Percentiles rank a stretch among this genome's conserved stretches.
Conservation (phyloP, 2,113 vertebrate genomes). For the Heteronetta atricapilla region DNA sequence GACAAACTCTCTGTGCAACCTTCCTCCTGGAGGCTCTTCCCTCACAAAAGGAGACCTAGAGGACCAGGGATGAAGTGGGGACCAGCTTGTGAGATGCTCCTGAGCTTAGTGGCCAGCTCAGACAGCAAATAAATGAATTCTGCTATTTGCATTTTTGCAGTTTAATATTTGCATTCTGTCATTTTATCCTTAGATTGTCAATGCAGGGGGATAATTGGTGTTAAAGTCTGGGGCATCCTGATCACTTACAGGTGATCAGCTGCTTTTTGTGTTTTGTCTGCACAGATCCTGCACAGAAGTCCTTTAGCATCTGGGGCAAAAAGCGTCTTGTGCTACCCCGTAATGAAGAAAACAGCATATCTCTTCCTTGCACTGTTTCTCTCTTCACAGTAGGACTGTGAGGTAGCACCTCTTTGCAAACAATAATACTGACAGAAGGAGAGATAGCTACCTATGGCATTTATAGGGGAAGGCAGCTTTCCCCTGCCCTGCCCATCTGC, state of each 20-base stretch:
- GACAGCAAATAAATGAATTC: neutral
- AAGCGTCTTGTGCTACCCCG: neutral
- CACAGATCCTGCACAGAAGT: neutral
- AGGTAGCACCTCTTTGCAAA: neutral
- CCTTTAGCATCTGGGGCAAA: neutral
- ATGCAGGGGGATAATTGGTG: neutral
- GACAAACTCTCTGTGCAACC: neutral
- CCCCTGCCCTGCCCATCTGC: neutral
- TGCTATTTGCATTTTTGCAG: neutral
- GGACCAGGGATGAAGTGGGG: neutral
- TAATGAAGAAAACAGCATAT: neutral
- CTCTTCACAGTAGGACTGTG: neutral
- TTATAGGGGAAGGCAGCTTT: neutral
- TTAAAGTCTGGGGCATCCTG: neutral
- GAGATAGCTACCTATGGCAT: rapidly evolving
- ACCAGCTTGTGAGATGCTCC: neutral
- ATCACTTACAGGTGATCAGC: neutral
- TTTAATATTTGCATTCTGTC: neutral
- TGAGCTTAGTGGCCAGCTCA: neutral
- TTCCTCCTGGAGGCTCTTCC: neutral
- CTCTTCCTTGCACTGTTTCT: neutral
- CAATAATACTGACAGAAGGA: neutral
- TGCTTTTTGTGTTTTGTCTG: neutral
- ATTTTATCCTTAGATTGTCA: neutral
- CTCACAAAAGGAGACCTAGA: neutral